Conservation (phyloP, 92 coral and sea anemone genomes). For the Palythoa caribaeorum region DNA sequence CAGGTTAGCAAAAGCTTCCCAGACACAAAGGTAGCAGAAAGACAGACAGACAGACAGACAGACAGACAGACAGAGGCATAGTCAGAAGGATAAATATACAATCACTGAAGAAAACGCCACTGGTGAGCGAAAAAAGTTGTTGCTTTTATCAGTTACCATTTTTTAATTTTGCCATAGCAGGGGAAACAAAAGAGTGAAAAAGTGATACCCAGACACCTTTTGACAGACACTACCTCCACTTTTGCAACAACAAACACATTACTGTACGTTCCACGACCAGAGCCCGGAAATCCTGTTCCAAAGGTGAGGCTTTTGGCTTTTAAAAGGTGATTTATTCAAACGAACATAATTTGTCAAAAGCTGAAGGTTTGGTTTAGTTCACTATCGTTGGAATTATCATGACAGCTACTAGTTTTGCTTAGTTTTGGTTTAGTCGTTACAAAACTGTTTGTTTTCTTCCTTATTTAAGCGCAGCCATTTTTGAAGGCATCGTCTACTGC, state of each 20-base stretch:
- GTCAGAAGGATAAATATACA: background rate
- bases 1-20: no score
- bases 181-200: constrained; percentile 15
- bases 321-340: no score
- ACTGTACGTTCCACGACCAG: constrained; percentile 70
- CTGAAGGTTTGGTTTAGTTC: no score
- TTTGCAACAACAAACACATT: constrained; percentile 64
- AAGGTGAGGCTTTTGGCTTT: constrained; percentile 43
- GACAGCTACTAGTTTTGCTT: no score
- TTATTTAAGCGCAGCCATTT: no score
- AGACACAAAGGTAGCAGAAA: background rate
- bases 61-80: background rate
- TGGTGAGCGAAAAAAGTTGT: background rate
- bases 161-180: background rate
- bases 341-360: background rate
- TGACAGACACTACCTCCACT: constrained; percentile 57
- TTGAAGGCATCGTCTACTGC: no score
- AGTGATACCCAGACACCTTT: background rate
- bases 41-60: background rate
- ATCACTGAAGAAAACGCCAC: background rate
- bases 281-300: constrained; percentile 67
- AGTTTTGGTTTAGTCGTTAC: no score
- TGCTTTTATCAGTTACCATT: background rate
- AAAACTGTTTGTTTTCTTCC: no score
- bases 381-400: no score